These are phyloP conservation scores for Sardinella longiceps DNA, from an alignment of 2,797 vertebrate species.

Conservation along the genomic window DNA sequence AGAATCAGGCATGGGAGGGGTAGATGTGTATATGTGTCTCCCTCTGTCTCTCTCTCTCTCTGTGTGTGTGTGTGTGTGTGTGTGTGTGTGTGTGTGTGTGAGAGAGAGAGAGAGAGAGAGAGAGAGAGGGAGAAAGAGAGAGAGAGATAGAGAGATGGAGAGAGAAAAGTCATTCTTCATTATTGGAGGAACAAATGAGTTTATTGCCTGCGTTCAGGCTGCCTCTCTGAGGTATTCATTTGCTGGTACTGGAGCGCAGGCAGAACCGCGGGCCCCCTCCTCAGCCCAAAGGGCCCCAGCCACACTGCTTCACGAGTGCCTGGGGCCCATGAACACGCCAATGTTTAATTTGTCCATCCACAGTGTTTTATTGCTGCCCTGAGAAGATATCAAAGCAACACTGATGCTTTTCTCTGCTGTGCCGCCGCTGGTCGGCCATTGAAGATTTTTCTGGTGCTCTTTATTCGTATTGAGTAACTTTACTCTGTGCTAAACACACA, in stretches of 20 bases:
- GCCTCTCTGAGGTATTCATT: slow-evolving; percentile 90
- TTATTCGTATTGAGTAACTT: background rate
- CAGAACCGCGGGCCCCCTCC: background rate
- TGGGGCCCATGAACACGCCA: slow-evolving; percentile 81
- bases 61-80: background rate
- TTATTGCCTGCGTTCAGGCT: slow-evolving; percentile 86
- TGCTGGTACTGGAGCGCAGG: slow-evolving; percentile 76
- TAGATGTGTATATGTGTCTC: background rate
- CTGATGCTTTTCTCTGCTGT: slow-evolving; percentile 29
- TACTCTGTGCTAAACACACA: background rate
- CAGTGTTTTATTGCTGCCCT: slow-evolving; percentile 78
- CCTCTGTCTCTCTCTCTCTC: background rate
- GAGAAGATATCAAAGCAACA: slow-evolving; percentile 47
- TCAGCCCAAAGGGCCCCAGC: slow-evolving; percentile 80
- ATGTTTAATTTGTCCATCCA: slow-evolving; percentile 84
- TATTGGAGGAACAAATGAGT: slow-evolving; percentile 91
- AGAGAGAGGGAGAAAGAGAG: slow-evolving; percentile 31
- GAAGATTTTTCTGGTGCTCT: background rate
- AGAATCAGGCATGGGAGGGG: slow-evolving; percentile 51
- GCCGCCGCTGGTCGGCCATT: slow-evolving; percentile 18
- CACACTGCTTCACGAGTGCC: slow-evolving; percentile 72
- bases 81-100: background rate
- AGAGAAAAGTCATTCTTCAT: slow-evolving; percentile 86
- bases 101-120: slow-evolving; percentile 23
- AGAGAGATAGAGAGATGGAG: background rate